Percentiles rank a stretch among this genome's conserved stretches.
phyloP scores from a whole-genome alignment of 2,797 vertebrate genomes.

The Sebastes hopkinsi region DNA sequence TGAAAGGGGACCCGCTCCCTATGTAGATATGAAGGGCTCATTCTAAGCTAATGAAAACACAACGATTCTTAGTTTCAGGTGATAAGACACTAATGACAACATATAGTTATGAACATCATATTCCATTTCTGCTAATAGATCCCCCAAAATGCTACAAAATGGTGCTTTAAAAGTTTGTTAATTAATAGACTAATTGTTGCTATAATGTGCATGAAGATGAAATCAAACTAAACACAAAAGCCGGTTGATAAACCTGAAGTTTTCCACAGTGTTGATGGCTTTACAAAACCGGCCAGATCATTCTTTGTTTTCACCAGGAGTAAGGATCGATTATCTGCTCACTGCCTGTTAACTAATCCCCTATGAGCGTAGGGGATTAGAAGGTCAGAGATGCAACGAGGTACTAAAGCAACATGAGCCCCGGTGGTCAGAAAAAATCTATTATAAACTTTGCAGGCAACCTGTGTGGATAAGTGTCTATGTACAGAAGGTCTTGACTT shows the following conservation, averaged over 20 bases:
- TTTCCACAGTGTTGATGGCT: background rate
- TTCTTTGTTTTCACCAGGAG: background rate
- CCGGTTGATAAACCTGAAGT: background rate
- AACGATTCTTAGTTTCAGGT: too few relatives aligned
- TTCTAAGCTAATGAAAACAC: too few relatives aligned
- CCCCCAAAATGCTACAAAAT: background rate
- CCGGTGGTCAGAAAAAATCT: slow-evolving; percentile 17
- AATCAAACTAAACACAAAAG: background rate
- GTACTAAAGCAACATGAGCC: slow-evolving; percentile 5
- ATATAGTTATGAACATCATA: too few relatives aligned
- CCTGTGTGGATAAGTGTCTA: background rate
- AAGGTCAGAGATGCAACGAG: slow-evolving; percentile 11
- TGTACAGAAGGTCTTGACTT: background rate
- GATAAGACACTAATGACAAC: too few relatives aligned
- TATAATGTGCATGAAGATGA: background rate
- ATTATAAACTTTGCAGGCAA: background rate
- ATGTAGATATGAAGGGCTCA: too few relatives aligned
- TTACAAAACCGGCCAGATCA: background rate
- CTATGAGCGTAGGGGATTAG: background rate
- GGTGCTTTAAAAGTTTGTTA: background rate
- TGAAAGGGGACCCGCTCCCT: too few relatives aligned
- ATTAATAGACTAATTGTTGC: background rate
- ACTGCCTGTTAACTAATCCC: background rate
- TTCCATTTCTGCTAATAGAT: background rate
- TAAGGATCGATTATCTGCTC: background rate